Conservation (phyloP, 64 coral and sea anemone species). For the Dendronephthya gigantea region DNA sequence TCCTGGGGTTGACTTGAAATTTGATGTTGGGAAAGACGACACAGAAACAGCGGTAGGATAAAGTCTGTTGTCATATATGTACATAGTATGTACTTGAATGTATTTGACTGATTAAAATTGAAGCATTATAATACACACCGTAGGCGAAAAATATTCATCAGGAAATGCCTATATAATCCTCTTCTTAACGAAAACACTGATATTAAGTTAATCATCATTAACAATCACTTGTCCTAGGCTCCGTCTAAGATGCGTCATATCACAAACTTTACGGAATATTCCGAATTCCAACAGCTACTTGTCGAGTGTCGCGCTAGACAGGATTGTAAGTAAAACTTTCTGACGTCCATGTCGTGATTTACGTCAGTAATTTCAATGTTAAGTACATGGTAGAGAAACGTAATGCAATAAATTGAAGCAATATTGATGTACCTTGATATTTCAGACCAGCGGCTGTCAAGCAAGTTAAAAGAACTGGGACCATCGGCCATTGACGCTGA, state of each 20-base stretch:
- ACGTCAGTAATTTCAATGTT: too few species aligned
- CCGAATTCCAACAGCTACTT: constrained; percentile 49
- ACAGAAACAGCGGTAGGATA: background rate
- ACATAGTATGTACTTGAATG: too few species aligned
- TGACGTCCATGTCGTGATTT: too few species aligned
- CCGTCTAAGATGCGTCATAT: background rate
- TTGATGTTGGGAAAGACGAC: constrained; percentile 47
- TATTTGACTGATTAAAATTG: too few species aligned
- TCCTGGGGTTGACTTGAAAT: constrained; percentile 72
- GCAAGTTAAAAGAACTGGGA: constrained; percentile 53
- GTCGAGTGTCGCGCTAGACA: background rate
- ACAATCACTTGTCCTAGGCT: background rate
- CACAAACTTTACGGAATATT: background rate
- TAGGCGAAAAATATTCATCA: too few species aligned
- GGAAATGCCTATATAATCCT: too few species aligned
- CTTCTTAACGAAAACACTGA: too few species aligned
- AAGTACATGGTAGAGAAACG: background rate
- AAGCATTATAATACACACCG: too few species aligned
- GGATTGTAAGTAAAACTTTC: constrained; percentile 46
- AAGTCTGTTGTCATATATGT: too few species aligned
- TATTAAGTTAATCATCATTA: too few species aligned
- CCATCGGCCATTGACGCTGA: constrained; percentile 75
- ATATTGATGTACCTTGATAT: too few species aligned
- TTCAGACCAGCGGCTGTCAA: constrained; percentile 52
- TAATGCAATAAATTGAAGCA: background rate